These are phyloP conservation scores for Chaenodraco wilsoni DNA, from an alignment of 2,797 vertebrate genomes.

Conservation along the genomic window DNA sequence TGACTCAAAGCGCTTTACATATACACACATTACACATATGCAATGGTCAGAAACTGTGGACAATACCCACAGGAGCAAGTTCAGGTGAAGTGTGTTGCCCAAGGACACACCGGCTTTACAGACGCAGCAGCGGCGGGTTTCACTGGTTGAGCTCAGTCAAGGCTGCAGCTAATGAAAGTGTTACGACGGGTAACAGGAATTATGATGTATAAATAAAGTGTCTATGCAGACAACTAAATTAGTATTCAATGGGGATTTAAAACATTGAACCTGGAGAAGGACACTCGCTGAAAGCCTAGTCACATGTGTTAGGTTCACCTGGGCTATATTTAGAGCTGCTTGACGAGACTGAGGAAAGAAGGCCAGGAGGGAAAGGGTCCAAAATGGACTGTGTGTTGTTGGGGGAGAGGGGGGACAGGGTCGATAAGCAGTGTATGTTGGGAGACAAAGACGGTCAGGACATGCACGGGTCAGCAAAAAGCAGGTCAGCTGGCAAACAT, in stretches of 20 bases:
- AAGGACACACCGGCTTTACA: too few relatives aligned
- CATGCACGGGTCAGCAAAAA: slow-evolving; percentile 42
- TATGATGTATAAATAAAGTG: slow-evolving; percentile 32
- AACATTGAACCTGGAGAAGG: slow-evolving; percentile 37
- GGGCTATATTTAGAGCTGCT: slow-evolving; percentile 72
- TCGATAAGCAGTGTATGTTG: background rate
- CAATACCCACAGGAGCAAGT: too few relatives aligned
- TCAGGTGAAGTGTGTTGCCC: too few relatives aligned
- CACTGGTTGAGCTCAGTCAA: slow-evolving; percentile 4
- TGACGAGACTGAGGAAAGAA: slow-evolving; percentile 35
- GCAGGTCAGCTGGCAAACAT: slow-evolving; percentile 26
- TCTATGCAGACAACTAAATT: slow-evolving; percentile 10
- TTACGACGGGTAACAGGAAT: background rate
- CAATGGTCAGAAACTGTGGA: too few relatives aligned
- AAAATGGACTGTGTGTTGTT: slow-evolving; percentile 27
- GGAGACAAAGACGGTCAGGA: slow-evolving; percentile 37
- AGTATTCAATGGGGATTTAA: slow-evolving; percentile 31
- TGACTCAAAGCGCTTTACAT: too few relatives aligned
- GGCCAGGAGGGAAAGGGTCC: slow-evolving; percentile 23
- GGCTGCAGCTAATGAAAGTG: slow-evolving; percentile 5
- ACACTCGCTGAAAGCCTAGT: slow-evolving; percentile 47
- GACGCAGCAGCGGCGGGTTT: too few relatives aligned
- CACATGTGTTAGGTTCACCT: slow-evolving; percentile 75
- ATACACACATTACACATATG: too few relatives aligned
- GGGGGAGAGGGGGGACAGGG: slow-evolving; percentile 4